Base-by-base conservation (phyloP, 1,140 invertebrate genomes). In the Sinonovacula constricta region DNA sequence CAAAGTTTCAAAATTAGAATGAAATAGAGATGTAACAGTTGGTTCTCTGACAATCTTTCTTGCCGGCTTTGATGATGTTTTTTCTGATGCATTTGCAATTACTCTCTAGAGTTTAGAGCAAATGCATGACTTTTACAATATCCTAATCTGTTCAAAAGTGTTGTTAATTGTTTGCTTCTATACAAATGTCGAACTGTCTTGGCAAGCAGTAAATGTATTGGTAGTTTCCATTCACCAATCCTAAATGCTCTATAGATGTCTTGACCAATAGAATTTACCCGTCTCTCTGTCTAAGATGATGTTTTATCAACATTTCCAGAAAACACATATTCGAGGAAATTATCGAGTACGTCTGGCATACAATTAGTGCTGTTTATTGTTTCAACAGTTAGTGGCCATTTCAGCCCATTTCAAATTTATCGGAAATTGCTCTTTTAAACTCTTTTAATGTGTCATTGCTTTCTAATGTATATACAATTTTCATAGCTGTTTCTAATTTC, bases 1-100 rank as follows among this genome's bases (percentile, higher is more conserved):
- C 82, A 66, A 82, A 84, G 34, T 82, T 84, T 81, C 82, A 65
- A 60, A 39, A 72, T 53, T 76, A n/a, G 30, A 36, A 36, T 63
- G 60, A 22, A 63, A 63, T 4, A 63, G 10, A 2, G 34, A 36
- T 36, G 60, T n/a, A 4, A 26, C 60, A 39, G 22, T 36, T 34
- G 60, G 34, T n/a, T 63, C 7, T 36, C 34, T 63, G 12, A 63
- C 33, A 63, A 34, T 63, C n/a, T 63, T n/a, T 7, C 2, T 63
- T 3, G 60, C 24, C 2, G 39, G 33, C 7, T n/a, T 24, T 3
- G 31, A 36, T 4, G 60, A 63, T 15, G 60, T 36, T 15, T 36
- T n/a, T 31, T 63, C 74, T 15, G 72, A 15, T 2, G 77, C 78
- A 12, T 66, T 62, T n/a, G 71, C 78, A 36, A 80, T 67, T 10